A percentile compares a stretch with the other conserved stretches of the same genome.
These are phyloP conservation scores for Sesamia inferens DNA, from an alignment of 2,888 invertebrate species.

Conservation along the genomic window DNA sequence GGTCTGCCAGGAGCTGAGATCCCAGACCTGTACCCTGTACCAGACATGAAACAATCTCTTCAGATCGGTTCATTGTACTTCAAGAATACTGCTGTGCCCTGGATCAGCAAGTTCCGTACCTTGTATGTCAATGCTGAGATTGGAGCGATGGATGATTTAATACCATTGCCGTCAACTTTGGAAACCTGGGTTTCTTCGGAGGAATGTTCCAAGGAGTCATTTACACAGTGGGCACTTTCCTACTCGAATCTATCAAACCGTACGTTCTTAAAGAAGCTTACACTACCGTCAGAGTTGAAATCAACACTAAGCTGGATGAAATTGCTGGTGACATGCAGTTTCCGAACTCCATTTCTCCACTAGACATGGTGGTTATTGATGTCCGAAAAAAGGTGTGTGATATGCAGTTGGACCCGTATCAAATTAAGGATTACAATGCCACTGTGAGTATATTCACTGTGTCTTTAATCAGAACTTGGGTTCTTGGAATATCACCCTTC, in stretches of 20 bases:
- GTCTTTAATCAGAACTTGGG: conserved; percentile 93
- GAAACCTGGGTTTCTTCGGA: conserved; percentile 94
- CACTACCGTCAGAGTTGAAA: conserved; percentile 92
- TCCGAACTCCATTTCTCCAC: conserved; percentile 95
- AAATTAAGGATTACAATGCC: conserved; percentile 93
- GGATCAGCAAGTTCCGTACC: conserved; percentile 94
- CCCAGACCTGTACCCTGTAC: conserved; percentile 95
- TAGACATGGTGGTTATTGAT: conserved; percentile 95
- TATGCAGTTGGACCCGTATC: conserved; percentile 93
- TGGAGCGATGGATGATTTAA: conserved; percentile 93
- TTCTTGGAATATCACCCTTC: conserved; percentile 94
- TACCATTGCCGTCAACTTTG: conserved; percentile 95
- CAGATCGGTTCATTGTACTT: conserved; percentile 93
- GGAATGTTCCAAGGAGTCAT: conserved; percentile 92
- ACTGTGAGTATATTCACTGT: conserved; percentile 92
- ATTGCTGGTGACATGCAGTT: conserved; percentile 92
- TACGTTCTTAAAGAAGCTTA: conserved; percentile 94
- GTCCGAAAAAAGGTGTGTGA: conserved; percentile 92
- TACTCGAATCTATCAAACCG: conserved; percentile 96
- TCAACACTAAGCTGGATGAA: conserved; percentile 93
- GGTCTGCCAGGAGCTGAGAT: conserved; percentile 95
- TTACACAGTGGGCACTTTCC: conserved; percentile 94
- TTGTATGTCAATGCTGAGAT: conserved; percentile 93
- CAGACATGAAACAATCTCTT: conserved; percentile 93
- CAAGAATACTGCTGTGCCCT: conserved; percentile 92